Conservation (phyloP, 53 echinoderm and acorn worm genomes). For the Holothuria scabra region DNA sequence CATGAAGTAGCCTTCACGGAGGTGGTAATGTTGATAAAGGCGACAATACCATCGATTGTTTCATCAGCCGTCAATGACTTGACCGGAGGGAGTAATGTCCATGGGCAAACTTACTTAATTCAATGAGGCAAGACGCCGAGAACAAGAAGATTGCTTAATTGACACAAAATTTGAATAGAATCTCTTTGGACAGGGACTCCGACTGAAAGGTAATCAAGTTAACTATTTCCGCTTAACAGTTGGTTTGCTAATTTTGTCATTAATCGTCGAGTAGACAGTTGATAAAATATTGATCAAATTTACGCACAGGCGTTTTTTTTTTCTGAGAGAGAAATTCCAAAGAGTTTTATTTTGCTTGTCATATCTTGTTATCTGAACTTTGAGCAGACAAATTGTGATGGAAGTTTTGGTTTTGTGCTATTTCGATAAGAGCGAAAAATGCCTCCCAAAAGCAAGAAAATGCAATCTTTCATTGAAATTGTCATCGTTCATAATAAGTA, state of each 20-base stretch:
- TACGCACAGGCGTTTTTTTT: not conserved
- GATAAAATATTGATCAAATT: slow-evolving; percentile 30
- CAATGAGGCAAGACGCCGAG: slow-evolving; percentile 26
- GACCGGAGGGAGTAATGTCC: slow-evolving; percentile 34
- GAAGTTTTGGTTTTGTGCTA: too few relatives aligned
- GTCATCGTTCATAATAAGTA: too few relatives aligned
- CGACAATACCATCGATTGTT: not conserved
- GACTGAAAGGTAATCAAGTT: slow-evolving; percentile 22
- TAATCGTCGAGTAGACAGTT: slow-evolving; percentile 32
- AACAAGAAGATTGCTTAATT: slow-evolving; percentile 35
- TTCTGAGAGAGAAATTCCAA: too few relatives aligned
- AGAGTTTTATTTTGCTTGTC: too few relatives aligned
- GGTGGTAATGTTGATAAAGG: not conserved
- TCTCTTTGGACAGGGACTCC: slow-evolving; percentile 21
- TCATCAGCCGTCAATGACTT: not conserved
- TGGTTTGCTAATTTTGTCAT: slow-evolving; percentile 40
- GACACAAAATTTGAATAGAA: slow-evolving; percentile 44
- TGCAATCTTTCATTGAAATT: too few relatives aligned
- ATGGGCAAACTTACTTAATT: slow-evolving; percentile 1
- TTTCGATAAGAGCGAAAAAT: too few relatives aligned
- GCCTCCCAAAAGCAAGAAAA: too few relatives aligned
- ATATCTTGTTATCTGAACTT: too few relatives aligned
- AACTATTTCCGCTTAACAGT: slow-evolving; percentile 28
- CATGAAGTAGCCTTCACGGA: too few relatives aligned
- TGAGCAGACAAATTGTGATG: too few relatives aligned